phyloP scores from a whole-genome alignment of 2,797 vertebrate genomes.

The Sardinella longiceps region DNA sequence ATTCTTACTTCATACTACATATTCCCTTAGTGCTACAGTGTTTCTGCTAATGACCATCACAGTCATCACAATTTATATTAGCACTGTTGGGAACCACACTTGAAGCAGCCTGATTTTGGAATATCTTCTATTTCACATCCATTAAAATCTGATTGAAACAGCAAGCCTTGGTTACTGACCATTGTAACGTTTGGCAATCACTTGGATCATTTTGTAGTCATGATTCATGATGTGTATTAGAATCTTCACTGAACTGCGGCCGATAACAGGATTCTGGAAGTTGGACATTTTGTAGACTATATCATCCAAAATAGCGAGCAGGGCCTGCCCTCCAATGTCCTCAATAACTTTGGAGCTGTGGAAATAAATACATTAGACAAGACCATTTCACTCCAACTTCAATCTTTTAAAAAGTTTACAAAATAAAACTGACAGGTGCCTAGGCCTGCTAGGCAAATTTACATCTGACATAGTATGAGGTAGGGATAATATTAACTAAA shows the following conservation, averaged over 20 bases:
- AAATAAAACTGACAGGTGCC: too few species aligned
- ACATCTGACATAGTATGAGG: too few species aligned
- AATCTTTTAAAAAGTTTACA: too few species aligned
- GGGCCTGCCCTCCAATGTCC: slow-evolving; percentile 67
- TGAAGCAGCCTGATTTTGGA: too few species aligned
- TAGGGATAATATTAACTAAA: too few species aligned
- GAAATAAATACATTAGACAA: slow-evolving; percentile 38
- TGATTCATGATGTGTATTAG: slow-evolving; percentile 77
- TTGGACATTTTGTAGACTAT: slow-evolving; percentile 86
- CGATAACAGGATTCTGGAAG: slow-evolving; percentile 79
- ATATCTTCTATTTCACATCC: not conserved
- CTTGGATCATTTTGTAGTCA: slow-evolving; percentile 68
- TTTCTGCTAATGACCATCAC: too few species aligned
- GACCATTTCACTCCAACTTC: too few species aligned
- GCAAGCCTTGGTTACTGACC: slow-evolving; percentile 67
- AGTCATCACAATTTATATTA: too few species aligned
- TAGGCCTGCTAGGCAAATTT: too few species aligned
- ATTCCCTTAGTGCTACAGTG: too few species aligned
- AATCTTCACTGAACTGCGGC: slow-evolving; percentile 77
- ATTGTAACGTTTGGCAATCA: slow-evolving; percentile 80
- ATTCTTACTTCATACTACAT: too few species aligned
- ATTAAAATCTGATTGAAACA: not conserved
- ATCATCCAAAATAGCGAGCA: slow-evolving; percentile 85
- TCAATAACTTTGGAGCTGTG: slow-evolving; percentile 68
- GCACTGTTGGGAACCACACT: too few species aligned